phyloP scores from a whole-genome alignment of 2,888 invertebrate genomes.

The Calameuta filiformis region DNA sequence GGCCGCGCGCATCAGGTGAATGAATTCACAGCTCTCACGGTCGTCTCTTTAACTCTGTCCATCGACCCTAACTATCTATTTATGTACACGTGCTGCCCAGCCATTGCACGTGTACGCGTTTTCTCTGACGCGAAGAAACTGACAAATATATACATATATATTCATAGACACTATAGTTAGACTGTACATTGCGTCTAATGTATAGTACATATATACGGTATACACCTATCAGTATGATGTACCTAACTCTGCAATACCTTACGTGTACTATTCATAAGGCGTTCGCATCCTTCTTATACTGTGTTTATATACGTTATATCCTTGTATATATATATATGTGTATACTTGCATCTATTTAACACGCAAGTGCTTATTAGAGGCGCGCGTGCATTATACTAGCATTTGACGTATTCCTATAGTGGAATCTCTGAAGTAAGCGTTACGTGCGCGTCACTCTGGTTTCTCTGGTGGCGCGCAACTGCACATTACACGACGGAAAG shows the following conservation, averaged over 20 bases:
- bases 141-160: background rate
- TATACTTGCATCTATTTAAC: background rate
- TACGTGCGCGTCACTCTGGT: background rate
- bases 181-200: background rate
- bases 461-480: background rate
- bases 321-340: too few species aligned
- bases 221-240: background rate
- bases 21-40: constrained; percentile 26
- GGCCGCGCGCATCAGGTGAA: constrained; percentile 37
- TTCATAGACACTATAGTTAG: background rate
- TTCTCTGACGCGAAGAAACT: background rate
- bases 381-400: background rate
- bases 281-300: background rate
- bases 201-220: background rate
- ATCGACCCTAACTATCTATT: constrained; percentile 62
- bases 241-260: background rate
- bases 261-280: background rate
- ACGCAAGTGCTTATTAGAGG: background rate
- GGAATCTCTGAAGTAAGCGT: background rate
- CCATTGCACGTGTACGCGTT: background rate
- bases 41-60: constrained; percentile 53
- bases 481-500: background rate
- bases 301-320: background rate
- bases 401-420: background rate
- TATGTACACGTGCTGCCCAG: constrained; percentile 48